Conservation (phyloP, 2,113 vertebrate species). For the Pangasianodon gigas region DNA sequence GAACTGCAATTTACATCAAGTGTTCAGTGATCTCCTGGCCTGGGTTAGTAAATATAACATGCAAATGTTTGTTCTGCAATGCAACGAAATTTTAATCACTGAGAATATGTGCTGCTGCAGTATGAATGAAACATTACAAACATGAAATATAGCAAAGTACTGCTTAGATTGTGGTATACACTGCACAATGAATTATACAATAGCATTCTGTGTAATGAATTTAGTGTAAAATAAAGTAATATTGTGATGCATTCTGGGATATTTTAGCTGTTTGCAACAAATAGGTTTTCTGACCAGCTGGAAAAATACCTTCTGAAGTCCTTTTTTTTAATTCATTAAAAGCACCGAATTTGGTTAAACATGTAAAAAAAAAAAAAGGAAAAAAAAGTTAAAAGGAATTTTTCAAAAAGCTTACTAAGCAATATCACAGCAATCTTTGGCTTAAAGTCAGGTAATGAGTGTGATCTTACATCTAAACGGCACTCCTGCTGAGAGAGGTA, state of each 20-base stretch:
- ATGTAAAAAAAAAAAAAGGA: background rate
- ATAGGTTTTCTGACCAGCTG: background rate
- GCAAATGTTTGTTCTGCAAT: background rate
- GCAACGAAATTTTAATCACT: background rate
- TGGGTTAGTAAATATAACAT: background rate
- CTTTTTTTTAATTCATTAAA: background rate
- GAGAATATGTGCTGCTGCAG: background rate
- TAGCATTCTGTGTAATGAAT: background rate
- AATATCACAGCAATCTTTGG: background rate
- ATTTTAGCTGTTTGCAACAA: background rate
- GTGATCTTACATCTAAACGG: conserved; percentile 1
- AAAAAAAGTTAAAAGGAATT: background rate
- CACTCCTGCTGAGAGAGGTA: conserved; percentile 14
- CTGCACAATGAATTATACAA: background rate
- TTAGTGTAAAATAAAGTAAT: background rate
- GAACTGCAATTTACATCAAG: background rate
- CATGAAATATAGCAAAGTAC: background rate
- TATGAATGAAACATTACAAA: background rate
- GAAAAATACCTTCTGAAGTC: background rate
- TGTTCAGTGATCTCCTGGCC: background rate
- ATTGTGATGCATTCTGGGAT: background rate
- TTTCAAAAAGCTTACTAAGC: background rate
- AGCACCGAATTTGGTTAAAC: background rate
- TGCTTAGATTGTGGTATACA: background rate
- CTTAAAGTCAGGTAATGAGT: background rate